phyloP scores from a whole-genome alignment of 2,888 invertebrate species.

The Tholera decimalis region DNA sequence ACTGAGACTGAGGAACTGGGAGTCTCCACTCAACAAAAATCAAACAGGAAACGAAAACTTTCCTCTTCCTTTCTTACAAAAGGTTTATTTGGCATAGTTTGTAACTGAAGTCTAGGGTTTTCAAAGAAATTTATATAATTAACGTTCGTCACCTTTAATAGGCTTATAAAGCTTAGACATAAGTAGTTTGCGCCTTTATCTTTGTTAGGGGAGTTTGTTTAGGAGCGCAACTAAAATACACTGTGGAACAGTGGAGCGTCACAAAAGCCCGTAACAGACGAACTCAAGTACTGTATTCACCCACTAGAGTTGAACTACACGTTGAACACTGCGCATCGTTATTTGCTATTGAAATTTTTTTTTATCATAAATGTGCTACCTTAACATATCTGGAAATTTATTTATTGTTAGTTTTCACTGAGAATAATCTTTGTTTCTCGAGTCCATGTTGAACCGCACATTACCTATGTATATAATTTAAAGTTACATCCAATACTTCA shows the following conservation, averaged over 20 bases:
- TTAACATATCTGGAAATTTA: too few species aligned
- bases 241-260: conserved; percentile 36
- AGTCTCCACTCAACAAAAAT: conserved; percentile 55
- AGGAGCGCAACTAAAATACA: conserved; percentile 65
- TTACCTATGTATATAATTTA: too few species aligned
- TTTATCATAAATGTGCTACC: not conserved
- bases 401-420: too few species aligned
- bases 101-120: conserved; percentile 26
- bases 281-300: conserved; percentile 23
- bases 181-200: conserved; percentile 61
- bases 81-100: conserved; percentile 44
- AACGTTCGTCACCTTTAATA: conserved; percentile 55
- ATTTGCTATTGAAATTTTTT: conserved; percentile 11
- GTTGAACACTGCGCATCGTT: conserved; percentile 20
- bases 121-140: conserved; percentile 55
- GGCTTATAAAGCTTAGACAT: conserved; percentile 55
- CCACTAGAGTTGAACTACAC: conserved; percentile 23
- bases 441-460: too few species aligned
- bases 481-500: too few species aligned
- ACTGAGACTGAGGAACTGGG: conserved; percentile 42
- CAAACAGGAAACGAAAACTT: conserved; percentile 42
- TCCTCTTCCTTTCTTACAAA: conserved; percentile 29
- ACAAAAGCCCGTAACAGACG: conserved; percentile 34
- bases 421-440: too few species aligned
- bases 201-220: conserved; percentile 57